Base-by-base conservation (phyloP, 2,113 vertebrate species). In the Elanus axillaris region DNA sequence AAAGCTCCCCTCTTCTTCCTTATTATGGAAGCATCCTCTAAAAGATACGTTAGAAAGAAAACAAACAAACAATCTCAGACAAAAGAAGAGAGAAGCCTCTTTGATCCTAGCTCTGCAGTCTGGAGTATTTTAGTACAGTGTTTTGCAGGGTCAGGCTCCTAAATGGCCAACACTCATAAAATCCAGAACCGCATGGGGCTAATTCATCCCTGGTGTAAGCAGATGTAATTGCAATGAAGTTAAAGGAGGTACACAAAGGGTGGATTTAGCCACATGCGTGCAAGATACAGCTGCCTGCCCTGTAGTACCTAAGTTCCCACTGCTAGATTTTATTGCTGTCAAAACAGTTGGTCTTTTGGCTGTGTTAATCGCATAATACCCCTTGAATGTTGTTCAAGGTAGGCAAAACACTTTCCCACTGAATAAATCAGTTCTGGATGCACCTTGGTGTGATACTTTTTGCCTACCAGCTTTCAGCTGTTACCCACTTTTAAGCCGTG, bases 341-440 rank as follows among this genome's bases (percentile, higher is more conserved):
- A 7, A 82, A 93, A 77, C 11, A 9, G 50, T 66, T 91, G 42
- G 81, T 73, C 73, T 86, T 82, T 88, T 52, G 87, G 95, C 95
- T 94, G 84, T 95, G 85, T 92, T 69, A 92, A 93, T 96, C 5
- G 0, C 48, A 15, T 93, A 74, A 88, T 67, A 86, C 34, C 88
- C 80, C 88, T 64, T 84, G 74, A 88, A 93, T 10, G 0, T n/a
- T 71, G 73, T 76, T 92, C 59, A 48, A 77, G 79, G 77, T 91
- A 95, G 94, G 88, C 89, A 95, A 94, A 96, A 92, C 48, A 34
- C 53, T 64, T 94, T 90, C 91, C 73, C 88, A 59, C 79, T 94
- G 89, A 95, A 80, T 79, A 95, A 92, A 73, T 96, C 66, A 77
- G 76, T 96, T 95, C 93, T 83, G 87, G 72, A 95, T 96, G 94